Percentiles rank a stretch among this genome's conserved stretches.
phyloP scores from a whole-genome alignment of 2,113 vertebrate genomes.

The Menidia beryllina region DNA sequence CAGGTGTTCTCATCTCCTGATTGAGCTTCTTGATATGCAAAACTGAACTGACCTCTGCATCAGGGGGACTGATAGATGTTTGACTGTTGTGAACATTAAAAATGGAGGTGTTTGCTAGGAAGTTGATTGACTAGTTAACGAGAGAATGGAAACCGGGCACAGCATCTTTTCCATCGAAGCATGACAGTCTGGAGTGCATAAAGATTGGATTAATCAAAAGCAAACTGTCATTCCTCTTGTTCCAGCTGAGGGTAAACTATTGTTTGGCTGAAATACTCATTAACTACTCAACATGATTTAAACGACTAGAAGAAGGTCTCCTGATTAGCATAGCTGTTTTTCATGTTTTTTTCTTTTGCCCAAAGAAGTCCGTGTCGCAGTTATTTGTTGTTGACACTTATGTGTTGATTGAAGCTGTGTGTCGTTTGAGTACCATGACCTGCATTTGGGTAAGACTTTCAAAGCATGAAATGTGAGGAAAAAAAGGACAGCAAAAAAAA shows the following conservation, averaged over 20 bases:
- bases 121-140: background rate
- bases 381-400: slow-evolving; percentile 16
- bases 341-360: background rate
- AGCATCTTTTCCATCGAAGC: background rate
- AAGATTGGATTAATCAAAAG: background rate
- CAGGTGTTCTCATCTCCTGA: no score
- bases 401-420: slow-evolving; percentile 15
- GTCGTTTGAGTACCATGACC: background rate
- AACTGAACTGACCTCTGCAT: background rate
- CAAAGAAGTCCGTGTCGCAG: background rate
- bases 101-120: background rate
- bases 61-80: background rate
- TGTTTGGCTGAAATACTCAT: no score
- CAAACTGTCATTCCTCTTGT: background rate
- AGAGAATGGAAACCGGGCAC: background rate
- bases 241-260: background rate
- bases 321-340: background rate
- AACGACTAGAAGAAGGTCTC: no score
- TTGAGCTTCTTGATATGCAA: no score
- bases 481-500: background rate
- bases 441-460: background rate
- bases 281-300: no score
- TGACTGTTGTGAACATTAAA: background rate
- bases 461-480: background rate
- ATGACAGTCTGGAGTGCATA: background rate